phyloP scores from a whole-genome alignment of 2,113 vertebrate genomes.

The Procavia capensis region DNA sequence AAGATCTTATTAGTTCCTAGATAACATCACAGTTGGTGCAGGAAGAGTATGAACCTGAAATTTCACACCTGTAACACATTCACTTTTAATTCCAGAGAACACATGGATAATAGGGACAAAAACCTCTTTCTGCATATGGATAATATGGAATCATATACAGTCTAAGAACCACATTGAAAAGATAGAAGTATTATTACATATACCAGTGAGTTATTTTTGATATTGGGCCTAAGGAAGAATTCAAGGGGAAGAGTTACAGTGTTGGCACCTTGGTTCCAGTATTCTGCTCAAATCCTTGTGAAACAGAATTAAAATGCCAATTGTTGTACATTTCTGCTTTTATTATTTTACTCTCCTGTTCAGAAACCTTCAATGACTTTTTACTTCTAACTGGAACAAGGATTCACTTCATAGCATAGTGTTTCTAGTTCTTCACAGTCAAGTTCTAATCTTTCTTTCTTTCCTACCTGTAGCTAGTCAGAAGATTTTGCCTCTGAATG shows the following conservation, averaged over 20 bases:
- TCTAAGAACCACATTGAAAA: background rate
- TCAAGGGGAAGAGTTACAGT: background rate
- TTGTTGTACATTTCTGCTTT: background rate
- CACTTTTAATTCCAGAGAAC: conserved; percentile 13
- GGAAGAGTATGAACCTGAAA: background rate
- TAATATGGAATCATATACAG: background rate
- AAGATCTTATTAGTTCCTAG: background rate
- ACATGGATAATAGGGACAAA: background rate
- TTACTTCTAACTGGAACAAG: background rate
- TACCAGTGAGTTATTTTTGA: background rate
- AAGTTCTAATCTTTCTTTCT: background rate
- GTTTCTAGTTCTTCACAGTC: background rate
- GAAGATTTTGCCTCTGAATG: background rate
- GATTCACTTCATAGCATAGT: background rate
- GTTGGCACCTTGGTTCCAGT: background rate
- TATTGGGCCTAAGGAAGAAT: background rate
- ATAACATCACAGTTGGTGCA: background rate
- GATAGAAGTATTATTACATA: background rate
- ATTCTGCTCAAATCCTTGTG: background rate
- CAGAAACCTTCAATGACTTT: background rate
- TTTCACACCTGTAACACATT: conserved; percentile 6
- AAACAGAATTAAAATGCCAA: background rate
- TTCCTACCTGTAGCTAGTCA: background rate
- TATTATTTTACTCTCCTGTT: background rate
- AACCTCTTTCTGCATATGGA: background rate